Evolutionary conservation across 1,140 invertebrate species (phyloP).

Genomic region (Vanessa tameamea): DNA sequence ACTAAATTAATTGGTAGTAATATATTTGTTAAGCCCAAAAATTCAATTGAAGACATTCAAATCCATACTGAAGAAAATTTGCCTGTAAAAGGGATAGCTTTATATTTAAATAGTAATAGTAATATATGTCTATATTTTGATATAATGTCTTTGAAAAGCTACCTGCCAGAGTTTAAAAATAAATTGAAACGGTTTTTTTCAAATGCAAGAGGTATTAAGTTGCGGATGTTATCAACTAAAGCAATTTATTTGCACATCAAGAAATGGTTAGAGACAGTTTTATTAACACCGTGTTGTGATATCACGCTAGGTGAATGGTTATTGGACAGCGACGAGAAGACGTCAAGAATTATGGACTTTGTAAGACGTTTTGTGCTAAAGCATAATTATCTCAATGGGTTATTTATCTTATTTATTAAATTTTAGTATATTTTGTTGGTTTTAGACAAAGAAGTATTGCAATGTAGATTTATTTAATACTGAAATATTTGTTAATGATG

Average conservation of each 20-base stretch:
- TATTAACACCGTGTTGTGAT: conserved; percentile 47
- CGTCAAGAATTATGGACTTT: conserved; percentile 53
- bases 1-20: conserved; percentile 58
- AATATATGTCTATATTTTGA: conserved; percentile 58
- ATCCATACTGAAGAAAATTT: conserved; percentile 21
- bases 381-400: too few species aligned
- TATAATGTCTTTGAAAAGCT: conserved; percentile 44
- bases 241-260: conserved; percentile 44
- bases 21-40: conserved; percentile 45
- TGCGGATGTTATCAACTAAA: conserved; percentile 55
- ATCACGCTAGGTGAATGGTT: conserved; percentile 66
- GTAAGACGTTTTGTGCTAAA: conserved; percentile 42
- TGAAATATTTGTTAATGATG: conserved; percentile 42
- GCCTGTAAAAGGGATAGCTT: conserved; percentile 51
- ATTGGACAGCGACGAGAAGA: conserved; percentile 61
- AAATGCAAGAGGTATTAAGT: conserved; percentile 37
- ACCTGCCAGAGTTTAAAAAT: conserved; percentile 41
- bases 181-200: conserved; percentile 48
- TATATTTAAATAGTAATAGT: conserved; percentile 44
- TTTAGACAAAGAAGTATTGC: conserved; percentile 68
- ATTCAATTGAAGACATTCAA: conserved; percentile 7
- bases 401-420: background rate
- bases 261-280: conserved; percentile 47
- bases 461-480: conserved; percentile 52
- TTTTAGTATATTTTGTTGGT: conserved; percentile 5